These are phyloP conservation scores for Diarsia rubi DNA, from an alignment of 2,888 invertebrate species.

Conservation along the genomic window DNA sequence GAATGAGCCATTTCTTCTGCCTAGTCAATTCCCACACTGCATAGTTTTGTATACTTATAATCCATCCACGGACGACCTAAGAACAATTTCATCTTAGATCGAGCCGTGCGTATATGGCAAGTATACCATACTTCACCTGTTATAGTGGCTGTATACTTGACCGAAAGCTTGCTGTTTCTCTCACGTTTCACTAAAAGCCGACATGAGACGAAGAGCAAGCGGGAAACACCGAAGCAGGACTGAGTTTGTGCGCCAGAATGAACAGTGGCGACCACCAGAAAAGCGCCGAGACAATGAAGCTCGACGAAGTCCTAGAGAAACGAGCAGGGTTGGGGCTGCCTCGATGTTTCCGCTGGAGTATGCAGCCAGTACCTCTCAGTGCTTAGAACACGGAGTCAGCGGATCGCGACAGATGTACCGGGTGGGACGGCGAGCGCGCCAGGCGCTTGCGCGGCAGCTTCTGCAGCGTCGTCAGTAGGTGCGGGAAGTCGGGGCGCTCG, in stretches of 20 bases:
- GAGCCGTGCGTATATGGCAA: neutral
- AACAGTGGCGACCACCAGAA: too few species aligned
- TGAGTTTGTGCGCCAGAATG: too few species aligned
- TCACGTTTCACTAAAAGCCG: neutral
- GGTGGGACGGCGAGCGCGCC: conserved; percentile 99
- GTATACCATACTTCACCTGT: neutral
- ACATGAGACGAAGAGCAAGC: neutral
- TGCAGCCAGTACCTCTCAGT: neutral
- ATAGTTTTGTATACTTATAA: neutral
- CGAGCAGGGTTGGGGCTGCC: neutral
- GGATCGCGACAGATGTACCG: conserved; percentile 98
- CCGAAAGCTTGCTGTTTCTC: neutral
- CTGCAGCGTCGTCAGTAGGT: conserved; percentile 95
- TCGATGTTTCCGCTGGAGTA: neutral
- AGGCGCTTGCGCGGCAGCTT: conserved; percentile 98
- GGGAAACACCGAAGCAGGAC: neutral
- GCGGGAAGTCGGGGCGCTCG: conserved; percentile 97
- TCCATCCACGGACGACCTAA: neutral
- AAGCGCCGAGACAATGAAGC: too few species aligned
- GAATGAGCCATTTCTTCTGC: neutral
- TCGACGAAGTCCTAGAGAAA: too few species aligned
- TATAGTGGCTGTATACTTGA: neutral
- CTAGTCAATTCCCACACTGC: too few species aligned
- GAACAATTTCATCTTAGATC: neutral
- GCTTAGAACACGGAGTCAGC: conserved; percentile 97